Base-by-base conservation (phyloP, 2,113 vertebrate genomes). In the Scalopus aquaticus region DNA sequence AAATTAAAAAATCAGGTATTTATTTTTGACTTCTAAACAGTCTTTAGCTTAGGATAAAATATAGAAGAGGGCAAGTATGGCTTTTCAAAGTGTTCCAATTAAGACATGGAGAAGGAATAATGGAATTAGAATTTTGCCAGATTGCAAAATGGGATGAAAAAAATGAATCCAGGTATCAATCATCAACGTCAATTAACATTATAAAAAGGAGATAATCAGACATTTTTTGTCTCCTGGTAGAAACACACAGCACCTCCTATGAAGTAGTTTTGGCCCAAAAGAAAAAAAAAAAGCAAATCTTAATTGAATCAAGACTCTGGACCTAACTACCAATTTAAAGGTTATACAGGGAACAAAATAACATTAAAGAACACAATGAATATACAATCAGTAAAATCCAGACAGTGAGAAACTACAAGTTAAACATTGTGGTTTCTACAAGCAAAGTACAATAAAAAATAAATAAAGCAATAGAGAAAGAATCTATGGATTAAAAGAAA, bases 311-410 rank as follows among this genome's bases (percentile, higher is more conserved):
- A 69, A 80, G 2, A 10, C 46, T 92, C 39, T 28, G 24, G 12
- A 82, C 69, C 9, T 87, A 95, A 83, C 32, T 60, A 42, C 9
- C 32, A 81, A 30, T 80, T 83, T 92, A 56, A 70, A 93, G 62
- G 11, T 16, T 65, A 64, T 12, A 15, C 5, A 58, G 13, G 20
- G 28, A 70, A 69, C 42, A 85, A 84, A 44, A 5, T 35, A 39
- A 46, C 69, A 54, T 35, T 49, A 56, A 73, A 56, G 20, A 70
- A 44, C 9, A 85, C 15, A 26, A 32, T 58, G n/a, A 87, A 85
- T 32, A 42, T n/a, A 15, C 8, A 70, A 22, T 54, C 39, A 86
- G 44, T 37, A 91, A 93, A 86, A 69, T 74, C 17, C 39, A 69
- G 70, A 67, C 60, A 42, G 8, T 30, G 35, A 30, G 35, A 95